Percentiles rank a stretch among this genome's conserved stretches.
Evolutionary conservation across 2,113 vertebrate genomes (phyloP).

Genomic region (Hippocampus zosterae): DNA sequence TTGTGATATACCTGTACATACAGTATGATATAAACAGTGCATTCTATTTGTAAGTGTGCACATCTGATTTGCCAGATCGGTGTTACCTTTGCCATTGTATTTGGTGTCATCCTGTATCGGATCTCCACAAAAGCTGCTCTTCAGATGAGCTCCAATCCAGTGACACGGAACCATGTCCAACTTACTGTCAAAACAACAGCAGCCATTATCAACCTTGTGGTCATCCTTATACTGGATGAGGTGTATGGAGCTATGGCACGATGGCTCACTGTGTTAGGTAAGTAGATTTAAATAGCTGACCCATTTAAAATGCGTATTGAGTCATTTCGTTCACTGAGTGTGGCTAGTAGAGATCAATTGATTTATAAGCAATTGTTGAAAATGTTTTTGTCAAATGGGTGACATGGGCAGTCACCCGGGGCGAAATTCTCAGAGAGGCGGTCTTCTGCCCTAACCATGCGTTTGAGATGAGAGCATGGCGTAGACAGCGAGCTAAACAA

Average conservation of each 20-base stretch:
- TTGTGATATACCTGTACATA: neutral
- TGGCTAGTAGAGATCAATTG: neutral
- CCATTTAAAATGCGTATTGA: neutral
- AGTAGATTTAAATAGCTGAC: slow-evolving; percentile 18
- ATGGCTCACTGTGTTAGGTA: slow-evolving; percentile 94
- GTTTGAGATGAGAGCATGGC: too few species aligned
- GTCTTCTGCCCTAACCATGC: too few species aligned
- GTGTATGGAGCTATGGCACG: slow-evolving; percentile 90
- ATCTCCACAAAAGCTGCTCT: slow-evolving; percentile 92
- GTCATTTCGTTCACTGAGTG: neutral
- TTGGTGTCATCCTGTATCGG: slow-evolving; percentile 93
- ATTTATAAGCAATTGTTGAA: too few species aligned
- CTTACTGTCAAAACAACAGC: slow-evolving; percentile 94
- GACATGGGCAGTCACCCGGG: too few species aligned
- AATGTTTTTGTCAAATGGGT: too few species aligned
- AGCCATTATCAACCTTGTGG: slow-evolving; percentile 95
- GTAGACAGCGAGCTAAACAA: too few species aligned
- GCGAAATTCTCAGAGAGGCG: too few species aligned
- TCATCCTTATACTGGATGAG: slow-evolving; percentile 96
- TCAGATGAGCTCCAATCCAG: slow-evolving; percentile 86
- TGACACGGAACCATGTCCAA: slow-evolving; percentile 83
- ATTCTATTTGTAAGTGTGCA: neutral
- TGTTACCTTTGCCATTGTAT: slow-evolving; percentile 93
- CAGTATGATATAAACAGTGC: neutral
- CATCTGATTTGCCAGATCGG: slow-evolving; percentile 75